Evolutionary conservation across 2,797 vertebrate genomes (phyloP), one percentile per base, ranked within the genome.

Genomic region (Anas capensis): DNA sequence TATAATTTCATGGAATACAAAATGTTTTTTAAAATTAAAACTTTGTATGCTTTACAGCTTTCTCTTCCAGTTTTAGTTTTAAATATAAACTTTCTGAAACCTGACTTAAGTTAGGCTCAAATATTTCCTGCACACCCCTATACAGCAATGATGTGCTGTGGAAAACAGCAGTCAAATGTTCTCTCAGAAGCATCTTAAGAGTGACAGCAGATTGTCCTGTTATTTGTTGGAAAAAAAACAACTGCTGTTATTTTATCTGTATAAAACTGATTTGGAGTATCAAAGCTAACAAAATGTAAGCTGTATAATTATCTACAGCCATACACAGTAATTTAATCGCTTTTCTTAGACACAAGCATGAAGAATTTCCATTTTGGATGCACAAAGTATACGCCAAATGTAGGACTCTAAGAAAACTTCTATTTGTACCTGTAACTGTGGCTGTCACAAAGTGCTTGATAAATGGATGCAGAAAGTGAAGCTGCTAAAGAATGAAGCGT

Each of bases 361-460:
- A 93, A 94, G 38, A 80, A 70, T 76, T 62, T 83, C 38, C 16
- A n/a, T 26, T 82, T 70, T 89, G 42, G 56, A 88, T 70, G 64
- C 13, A 88, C 12, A 36, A 81, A 68, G 13, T 6, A 68, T 40
- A 61, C 34, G 70, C 34, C 38, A 85, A 81, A 75, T 6, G 5
- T 13, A 81, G 33, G 40, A 68, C 31, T 62, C 19, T n/a, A 86
- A 65, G 29, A 91, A 83, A 78, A 70, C 6, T 33, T 76, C 5
- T 3, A 14, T 34, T 93, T 94, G 98, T 99, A 99, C 99, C 99
- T 99, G 98, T 99, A 99, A 97, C 99, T 99, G 94, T 99, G 99
- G 97, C 99, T 99, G 98, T 99, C 99, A 97, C 99, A 99, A 62
- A 99, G 95, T 19, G 99, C 99, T 97, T 99, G 99, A 97, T 99